Evolutionary conservation across 2,797 vertebrate species (phyloP).

Genomic region (Parauchenoglanis ngamensis): DNA sequence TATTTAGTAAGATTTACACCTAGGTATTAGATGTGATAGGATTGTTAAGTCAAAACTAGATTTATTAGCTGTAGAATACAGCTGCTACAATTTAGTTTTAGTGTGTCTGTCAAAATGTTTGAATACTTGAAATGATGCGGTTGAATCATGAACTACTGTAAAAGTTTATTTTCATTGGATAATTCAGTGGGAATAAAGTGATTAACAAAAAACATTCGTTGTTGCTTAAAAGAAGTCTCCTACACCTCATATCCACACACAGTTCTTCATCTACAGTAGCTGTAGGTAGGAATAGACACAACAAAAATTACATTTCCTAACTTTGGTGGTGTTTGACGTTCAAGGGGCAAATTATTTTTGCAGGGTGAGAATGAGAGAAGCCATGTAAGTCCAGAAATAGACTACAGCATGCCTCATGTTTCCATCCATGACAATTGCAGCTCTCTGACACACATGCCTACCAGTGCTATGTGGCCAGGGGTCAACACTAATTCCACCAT

Average conservation of each 20-base stretch:
- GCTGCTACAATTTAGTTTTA: constrained; percentile 38
- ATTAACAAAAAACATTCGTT: constrained; percentile 19
- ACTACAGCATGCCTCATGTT: constrained; percentile 53
- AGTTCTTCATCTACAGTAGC: neutral
- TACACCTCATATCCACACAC: neutral
- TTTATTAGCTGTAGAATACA: constrained; percentile 51
- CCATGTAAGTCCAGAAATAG: constrained; percentile 58
- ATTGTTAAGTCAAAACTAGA: constrained; percentile 22
- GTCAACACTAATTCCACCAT: constrained; percentile 44
- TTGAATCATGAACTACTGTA: constrained; percentile 55
- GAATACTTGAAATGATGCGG: constrained; percentile 66
- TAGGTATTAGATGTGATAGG: constrained; percentile 47
- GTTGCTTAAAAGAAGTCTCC: neutral
- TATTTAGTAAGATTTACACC: constrained; percentile 56
- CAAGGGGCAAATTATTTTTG: constrained; percentile 61
- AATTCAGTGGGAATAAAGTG: constrained; percentile 63
- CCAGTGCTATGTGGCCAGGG: constrained; percentile 19
- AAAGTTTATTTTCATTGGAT: constrained; percentile 53
- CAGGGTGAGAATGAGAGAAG: constrained; percentile 55
- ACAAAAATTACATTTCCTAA: constrained; percentile 26
- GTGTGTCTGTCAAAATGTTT: constrained; percentile 46
- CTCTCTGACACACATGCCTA: constrained; percentile 55
- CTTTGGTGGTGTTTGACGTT: constrained; percentile 42
- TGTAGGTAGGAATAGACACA: constrained; percentile 14
- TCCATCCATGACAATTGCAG: constrained; percentile 57